A percentile compares a stretch with the other conserved stretches of the same genome.
These are phyloP conservation scores for Phalacrocorax aristotelis DNA, from an alignment of 2,113 vertebrate species.

Conservation along the genomic window DNA sequence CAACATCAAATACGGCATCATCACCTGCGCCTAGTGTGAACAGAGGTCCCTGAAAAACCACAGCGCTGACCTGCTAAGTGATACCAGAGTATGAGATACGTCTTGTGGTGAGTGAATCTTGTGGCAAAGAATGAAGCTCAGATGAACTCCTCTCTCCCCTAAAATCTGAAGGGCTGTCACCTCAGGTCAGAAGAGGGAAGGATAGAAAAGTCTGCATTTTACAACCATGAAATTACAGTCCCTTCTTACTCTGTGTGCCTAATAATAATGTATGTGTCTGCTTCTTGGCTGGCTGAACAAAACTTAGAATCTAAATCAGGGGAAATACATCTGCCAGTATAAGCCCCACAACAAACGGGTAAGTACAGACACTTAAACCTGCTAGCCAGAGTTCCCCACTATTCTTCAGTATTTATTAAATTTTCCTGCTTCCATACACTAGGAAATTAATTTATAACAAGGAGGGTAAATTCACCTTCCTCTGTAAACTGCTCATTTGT, in stretches of 20 bases:
- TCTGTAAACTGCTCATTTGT: not conserved
- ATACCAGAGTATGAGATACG: not conserved
- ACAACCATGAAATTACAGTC: not conserved
- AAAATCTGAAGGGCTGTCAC: not conserved
- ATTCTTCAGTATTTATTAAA: not conserved
- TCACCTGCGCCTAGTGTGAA: not conserved
- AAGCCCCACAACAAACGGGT: not conserved
- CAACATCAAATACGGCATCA: not conserved
- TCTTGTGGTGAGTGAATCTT: not conserved
- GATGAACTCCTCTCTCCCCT: not conserved
- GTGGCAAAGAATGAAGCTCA: not conserved
- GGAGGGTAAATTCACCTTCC: not conserved
- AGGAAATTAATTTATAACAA: not conserved
- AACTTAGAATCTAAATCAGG: not conserved
- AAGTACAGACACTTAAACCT: not conserved
- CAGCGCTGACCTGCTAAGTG: not conserved
- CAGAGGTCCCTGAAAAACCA: not conserved
- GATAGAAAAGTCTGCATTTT: not conserved
- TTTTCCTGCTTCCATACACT: not conserved
- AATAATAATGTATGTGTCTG: not conserved
- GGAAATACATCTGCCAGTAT: not conserved
- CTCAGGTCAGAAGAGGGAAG: not conserved
- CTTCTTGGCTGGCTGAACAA: not conserved
- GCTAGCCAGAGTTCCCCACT: rapidly evolving
- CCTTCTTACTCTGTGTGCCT: not conserved